These are phyloP conservation scores for Vulpes lagopus DNA, from an alignment of 2,113 vertebrate species.

Conservation along the genomic window DNA sequence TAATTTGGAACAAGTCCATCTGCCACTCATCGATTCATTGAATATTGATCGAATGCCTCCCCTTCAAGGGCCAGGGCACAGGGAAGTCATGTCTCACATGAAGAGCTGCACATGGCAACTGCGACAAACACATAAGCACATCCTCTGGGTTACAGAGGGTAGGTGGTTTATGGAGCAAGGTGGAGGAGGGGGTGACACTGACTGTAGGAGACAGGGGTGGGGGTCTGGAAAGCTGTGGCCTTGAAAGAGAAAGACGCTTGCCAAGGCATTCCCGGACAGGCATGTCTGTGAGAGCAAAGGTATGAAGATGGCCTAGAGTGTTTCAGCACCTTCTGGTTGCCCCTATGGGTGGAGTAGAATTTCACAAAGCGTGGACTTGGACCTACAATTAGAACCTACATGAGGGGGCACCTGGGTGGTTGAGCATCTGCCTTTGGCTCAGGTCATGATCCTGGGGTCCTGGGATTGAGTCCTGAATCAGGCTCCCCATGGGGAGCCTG, in stretches of 20 bases:
- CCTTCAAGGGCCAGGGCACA: background rate
- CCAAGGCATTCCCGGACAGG: background rate
- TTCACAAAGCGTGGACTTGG: background rate
- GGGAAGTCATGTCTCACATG: background rate
- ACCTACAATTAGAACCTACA: background rate
- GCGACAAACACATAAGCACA: background rate
- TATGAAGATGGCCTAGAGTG: rapidly evolving
- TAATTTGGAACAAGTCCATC: background rate
- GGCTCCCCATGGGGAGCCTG: too few relatives aligned
- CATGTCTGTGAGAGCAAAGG: background rate
- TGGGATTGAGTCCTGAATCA: too few relatives aligned
- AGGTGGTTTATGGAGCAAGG: background rate
- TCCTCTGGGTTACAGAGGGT: background rate
- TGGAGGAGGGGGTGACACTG: background rate
- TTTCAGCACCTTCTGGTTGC: background rate
- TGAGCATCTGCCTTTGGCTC: too few relatives aligned
- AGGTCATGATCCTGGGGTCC: too few relatives aligned
- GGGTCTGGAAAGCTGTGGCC: background rate
- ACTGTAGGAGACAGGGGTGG: background rate
- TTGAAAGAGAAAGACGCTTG: background rate
- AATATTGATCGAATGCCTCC: background rate
- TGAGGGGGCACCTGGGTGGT: background rate
- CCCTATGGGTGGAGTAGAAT: background rate
- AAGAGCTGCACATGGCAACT: background rate
- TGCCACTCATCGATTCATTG: background rate